Percentiles rank a stretch among this genome's conserved stretches.
These are phyloP conservation scores for Thera obeliscata DNA, from an alignment of 2,888 invertebrate species.

Conservation along the genomic window DNA sequence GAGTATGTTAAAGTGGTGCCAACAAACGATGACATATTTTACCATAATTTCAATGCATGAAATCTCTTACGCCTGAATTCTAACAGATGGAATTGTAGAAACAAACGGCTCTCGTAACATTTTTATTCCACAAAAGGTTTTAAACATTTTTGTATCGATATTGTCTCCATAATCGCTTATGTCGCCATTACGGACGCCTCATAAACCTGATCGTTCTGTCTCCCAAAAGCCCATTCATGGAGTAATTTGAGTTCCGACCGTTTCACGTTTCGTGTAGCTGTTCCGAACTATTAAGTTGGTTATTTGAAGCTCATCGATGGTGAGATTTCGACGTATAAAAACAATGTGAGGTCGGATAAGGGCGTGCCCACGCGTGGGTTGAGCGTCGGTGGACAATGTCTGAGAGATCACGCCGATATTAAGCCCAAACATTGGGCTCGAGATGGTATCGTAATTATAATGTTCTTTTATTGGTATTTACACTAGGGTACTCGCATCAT, in stretches of 20 bases:
- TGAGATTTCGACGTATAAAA: slow-evolving; percentile 68
- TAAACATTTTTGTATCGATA: slow-evolving; percentile 41
- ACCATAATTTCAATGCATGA: slow-evolving; percentile 27
- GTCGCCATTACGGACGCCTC: slow-evolving; percentile 39
- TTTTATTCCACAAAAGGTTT: slow-evolving; percentile 42
- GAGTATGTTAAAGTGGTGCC: slow-evolving; percentile 37
- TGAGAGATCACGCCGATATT: slow-evolving; percentile 67
- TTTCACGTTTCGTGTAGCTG: slow-evolving; percentile 52
- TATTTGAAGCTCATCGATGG: slow-evolving; percentile 59
- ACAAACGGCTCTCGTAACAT: slow-evolving; percentile 35
- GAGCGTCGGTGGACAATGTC: slow-evolving; percentile 79
- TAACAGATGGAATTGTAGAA: slow-evolving; percentile 40
- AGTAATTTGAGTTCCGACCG: slow-evolving; percentile 44
- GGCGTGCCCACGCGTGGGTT: slow-evolving; percentile 76
- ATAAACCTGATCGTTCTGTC: slow-evolving; percentile 40
- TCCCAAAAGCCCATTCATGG: slow-evolving; percentile 40
- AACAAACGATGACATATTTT: slow-evolving; percentile 38
- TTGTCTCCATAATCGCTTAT: slow-evolving; percentile 42
- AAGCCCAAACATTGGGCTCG: slow-evolving; percentile 71
- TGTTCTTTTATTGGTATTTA: slow-evolving; percentile 80
- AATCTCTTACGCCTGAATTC: slow-evolving; percentile 31
- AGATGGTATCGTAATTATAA: slow-evolving; percentile 82
- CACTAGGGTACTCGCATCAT: slow-evolving; percentile 50
- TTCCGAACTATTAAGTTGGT: slow-evolving; percentile 51
- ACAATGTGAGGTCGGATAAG: slow-evolving; percentile 65